These are phyloP conservation scores for Actias luna DNA, from an alignment of 2,888 invertebrate species.

Conservation along the genomic window DNA sequence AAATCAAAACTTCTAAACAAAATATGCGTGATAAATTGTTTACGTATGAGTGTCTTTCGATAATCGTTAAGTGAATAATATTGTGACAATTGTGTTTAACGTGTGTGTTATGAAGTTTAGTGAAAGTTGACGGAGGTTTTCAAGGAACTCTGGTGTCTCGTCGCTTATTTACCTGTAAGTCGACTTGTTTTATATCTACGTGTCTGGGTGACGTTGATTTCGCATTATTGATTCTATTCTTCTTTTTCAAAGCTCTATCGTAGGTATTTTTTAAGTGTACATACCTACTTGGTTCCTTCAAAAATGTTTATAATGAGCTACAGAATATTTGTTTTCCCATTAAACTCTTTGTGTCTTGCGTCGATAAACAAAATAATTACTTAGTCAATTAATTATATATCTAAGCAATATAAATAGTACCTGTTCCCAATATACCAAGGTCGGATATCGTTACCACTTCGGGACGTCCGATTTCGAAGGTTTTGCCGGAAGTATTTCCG, in stretches of 20 bases:
- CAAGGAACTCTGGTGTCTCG: slow-evolving; percentile 65
- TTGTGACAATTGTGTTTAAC: slow-evolving; percentile 61
- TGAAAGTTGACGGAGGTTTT: slow-evolving; percentile 69
- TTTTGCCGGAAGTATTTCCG: slow-evolving; percentile 14
- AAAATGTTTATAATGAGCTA: too few relatives aligned
- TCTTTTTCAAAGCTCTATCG: not conserved
- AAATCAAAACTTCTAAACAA: slow-evolving; percentile 55
- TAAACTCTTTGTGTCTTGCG: too few relatives aligned
- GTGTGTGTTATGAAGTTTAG: slow-evolving; percentile 76
- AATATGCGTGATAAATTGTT: slow-evolving; percentile 72
- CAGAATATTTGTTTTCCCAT: too few relatives aligned
- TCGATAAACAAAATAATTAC: too few relatives aligned
- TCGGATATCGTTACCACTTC: not conserved
- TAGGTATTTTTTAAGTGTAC: not conserved
- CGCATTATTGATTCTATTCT: slow-evolving; percentile 27
- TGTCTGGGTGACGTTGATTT: slow-evolving; percentile 71
- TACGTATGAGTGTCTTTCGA: slow-evolving; percentile 61
- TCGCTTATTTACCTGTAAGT: slow-evolving; percentile 72
- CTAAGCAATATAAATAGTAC: not conserved
- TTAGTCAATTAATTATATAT: not conserved
- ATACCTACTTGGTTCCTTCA: not conserved
- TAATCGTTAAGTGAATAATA: slow-evolving; percentile 63
- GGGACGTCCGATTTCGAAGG: slow-evolving; percentile 16
- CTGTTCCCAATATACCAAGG: not conserved
- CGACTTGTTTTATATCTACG: slow-evolving; percentile 50